Percentiles rank a stretch among this genome's conserved stretches.
These are phyloP conservation scores for Nibea albiflora DNA, from an alignment of 2,113 vertebrate genomes.

Conservation along the genomic window DNA sequence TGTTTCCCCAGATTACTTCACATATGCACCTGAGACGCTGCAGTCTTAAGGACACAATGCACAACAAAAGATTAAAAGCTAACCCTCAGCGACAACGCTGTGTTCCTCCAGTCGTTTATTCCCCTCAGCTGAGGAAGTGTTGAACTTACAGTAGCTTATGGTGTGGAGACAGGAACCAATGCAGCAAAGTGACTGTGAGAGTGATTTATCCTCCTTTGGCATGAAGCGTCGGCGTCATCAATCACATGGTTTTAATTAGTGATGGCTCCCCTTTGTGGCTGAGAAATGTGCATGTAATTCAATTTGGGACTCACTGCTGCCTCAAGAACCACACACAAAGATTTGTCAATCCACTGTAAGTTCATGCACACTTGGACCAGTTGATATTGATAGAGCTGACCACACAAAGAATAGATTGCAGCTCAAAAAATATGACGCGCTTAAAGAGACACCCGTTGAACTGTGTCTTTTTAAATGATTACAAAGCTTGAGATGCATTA, in stretches of 20 bases:
- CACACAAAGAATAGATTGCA: neutral
- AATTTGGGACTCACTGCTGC: slow-evolving; percentile 81
- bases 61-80: slow-evolving; percentile 35
- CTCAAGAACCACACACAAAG: slow-evolving; percentile 73
- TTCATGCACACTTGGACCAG: slow-evolving; percentile 60
- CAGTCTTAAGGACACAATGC: slow-evolving; percentile 26
- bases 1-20: slow-evolving; percentile 53
- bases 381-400: slow-evolving; percentile 15
- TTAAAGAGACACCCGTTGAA: neutral
- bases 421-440: neutral
- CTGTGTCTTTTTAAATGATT: neutral
- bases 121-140: slow-evolving; percentile 67
- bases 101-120: slow-evolving; percentile 40
- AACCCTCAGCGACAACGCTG: neutral
- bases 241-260: slow-evolving; percentile 87
- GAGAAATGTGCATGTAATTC: slow-evolving; percentile 88
- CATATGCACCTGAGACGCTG: slow-evolving; percentile 25
- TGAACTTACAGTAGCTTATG: slow-evolving; percentile 73
- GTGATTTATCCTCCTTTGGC: slow-evolving; percentile 79
- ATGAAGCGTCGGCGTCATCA: slow-evolving; percentile 81
- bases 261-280: slow-evolving; percentile 85
- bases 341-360: slow-evolving; percentile 75
- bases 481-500: neutral
- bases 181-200: slow-evolving; percentile 80
- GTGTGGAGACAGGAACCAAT: slow-evolving; percentile 75